A percentile compares a stretch with the other conserved stretches of the same genome.
phyloP scores from a whole-genome alignment of 1,140 invertebrate species.

The Venustaconcha ellipsiformis region DNA sequence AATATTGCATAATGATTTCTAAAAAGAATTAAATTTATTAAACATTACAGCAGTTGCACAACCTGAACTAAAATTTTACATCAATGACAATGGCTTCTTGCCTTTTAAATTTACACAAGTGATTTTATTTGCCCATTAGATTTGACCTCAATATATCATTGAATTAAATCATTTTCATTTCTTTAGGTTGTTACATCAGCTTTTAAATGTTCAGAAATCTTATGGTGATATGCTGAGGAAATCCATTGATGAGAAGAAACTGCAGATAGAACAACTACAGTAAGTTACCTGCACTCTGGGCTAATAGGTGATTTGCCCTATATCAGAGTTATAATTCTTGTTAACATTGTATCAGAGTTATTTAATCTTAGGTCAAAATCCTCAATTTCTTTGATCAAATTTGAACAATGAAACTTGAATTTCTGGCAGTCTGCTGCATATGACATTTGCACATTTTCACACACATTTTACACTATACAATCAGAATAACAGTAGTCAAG shows the following conservation, averaged over 20 bases:
- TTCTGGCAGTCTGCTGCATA: too few species aligned
- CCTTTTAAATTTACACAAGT: not conserved
- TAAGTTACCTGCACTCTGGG: slow-evolving; percentile 22
- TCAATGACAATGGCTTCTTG: not conserved
- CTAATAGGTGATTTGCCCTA: not conserved
- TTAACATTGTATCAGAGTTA: not conserved
- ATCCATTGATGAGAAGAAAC: slow-evolving; percentile 79
- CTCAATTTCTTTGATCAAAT: not conserved
- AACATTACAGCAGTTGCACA: too few species aligned
- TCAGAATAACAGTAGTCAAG: too few species aligned
- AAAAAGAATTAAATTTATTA: too few species aligned
- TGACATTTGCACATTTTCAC: too few species aligned
- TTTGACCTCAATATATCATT: not conserved
- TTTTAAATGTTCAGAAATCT: slow-evolving; percentile 79
- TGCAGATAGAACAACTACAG: slow-evolving; percentile 69
- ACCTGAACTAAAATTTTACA: not conserved
- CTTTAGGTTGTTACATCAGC: slow-evolving; percentile 35
- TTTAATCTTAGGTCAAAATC: not conserved
- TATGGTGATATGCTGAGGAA: slow-evolving; percentile 80
- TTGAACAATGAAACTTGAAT: not conserved
- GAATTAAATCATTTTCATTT: not conserved
- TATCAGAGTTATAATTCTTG: not conserved
- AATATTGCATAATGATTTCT: too few species aligned
- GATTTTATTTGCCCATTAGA: not conserved
- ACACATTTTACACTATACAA: not conserved